Percentiles rank a stretch among this genome's conserved stretches.
Conservation (phyloP, 1,140 invertebrate species). For the Eumaeus atala region DNA sequence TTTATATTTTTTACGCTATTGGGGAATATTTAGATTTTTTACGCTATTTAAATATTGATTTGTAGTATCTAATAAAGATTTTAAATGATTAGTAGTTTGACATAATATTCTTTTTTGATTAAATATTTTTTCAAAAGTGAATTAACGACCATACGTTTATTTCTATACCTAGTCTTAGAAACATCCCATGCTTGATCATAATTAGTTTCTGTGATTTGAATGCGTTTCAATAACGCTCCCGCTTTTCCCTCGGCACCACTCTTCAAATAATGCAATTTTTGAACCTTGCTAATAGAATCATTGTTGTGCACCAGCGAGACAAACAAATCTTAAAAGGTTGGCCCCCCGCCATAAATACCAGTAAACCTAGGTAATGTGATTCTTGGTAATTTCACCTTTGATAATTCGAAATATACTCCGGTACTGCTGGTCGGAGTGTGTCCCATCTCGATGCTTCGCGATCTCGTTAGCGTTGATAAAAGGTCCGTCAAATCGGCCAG, state of each 20-base stretch:
- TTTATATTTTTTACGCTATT: too few relatives aligned
- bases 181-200: slow-evolving; percentile 36
- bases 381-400: slow-evolving; percentile 6
- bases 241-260: neutral
- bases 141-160: slow-evolving; percentile 41
- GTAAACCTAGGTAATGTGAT: slow-evolving; percentile 16
- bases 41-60: slow-evolving; percentile 37
- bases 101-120: slow-evolving; percentile 26
- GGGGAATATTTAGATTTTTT: slow-evolving; percentile 26
- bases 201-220: neutral
- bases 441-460: too few relatives aligned
- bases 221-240: neutral
- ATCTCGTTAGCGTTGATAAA: neutral
- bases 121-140: slow-evolving; percentile 41
- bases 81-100: slow-evolving; percentile 28
- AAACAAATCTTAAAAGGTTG: slow-evolving; percentile 28
- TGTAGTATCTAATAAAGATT: slow-evolving; percentile 34
- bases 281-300: neutral
- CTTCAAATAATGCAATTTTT: slow-evolving; percentile 17
- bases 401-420: too few relatives aligned
- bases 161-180: slow-evolving; percentile 46
- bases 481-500: slow-evolving; percentile 20
- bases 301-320: slow-evolving; percentile 25
- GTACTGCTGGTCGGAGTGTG: too few relatives aligned
- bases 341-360: slow-evolving; percentile 26